Percentiles rank a stretch among this genome's conserved stretches.
These are phyloP conservation scores for Watsonalla binaria DNA, from an alignment of 2,888 invertebrate species.

Conservation along the genomic window DNA sequence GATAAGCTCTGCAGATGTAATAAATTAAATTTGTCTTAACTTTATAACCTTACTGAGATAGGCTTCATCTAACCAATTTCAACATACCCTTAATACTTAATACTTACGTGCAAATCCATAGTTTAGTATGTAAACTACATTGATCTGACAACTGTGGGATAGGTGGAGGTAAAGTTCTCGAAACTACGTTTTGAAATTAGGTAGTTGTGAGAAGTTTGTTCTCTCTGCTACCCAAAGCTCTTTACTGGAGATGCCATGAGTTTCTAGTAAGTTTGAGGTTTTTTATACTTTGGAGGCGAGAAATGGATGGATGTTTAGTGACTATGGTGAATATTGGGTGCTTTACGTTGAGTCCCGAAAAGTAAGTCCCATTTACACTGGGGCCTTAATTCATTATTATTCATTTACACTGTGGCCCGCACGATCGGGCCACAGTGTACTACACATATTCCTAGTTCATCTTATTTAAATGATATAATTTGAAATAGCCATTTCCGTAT, in stretches of 20 bases:
- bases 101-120: background rate
- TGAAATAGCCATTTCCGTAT: too few species aligned
- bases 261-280: too few species aligned
- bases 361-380: too few species aligned
- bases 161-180: background rate
- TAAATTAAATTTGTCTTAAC: background rate
- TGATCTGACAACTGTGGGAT: background rate
- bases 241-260: background rate
- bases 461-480: too few species aligned
- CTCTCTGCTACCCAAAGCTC: background rate
- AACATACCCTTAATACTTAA: background rate
- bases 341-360: too few species aligned
- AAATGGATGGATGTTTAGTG: too few species aligned
- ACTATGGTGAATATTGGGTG: too few species aligned
- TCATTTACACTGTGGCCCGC: too few species aligned
- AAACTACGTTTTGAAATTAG: background rate
- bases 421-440: too few species aligned
- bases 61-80: background rate
- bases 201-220: constrained; percentile 1
- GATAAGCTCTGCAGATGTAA: background rate
- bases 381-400: too few species aligned
- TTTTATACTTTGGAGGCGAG: too few species aligned
- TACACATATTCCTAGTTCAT: too few species aligned
- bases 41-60: background rate
- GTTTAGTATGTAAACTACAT: background rate